These are phyloP conservation scores for Scrobipalpa costella DNA, from an alignment of 2,888 invertebrate genomes.

Conservation along the genomic window DNA sequence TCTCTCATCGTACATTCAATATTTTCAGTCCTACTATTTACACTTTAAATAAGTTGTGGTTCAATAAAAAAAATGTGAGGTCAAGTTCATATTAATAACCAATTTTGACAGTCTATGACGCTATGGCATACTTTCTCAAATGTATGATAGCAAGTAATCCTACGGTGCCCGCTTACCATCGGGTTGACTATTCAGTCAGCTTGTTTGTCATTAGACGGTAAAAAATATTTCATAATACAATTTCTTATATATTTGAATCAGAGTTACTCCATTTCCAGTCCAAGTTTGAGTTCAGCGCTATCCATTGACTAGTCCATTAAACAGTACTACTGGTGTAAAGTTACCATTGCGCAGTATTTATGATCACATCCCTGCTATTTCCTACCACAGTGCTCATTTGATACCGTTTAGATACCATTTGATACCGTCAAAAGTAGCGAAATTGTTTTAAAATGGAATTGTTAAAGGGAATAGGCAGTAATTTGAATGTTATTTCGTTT, in stretches of 20 bases:
- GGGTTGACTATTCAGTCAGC: too few relatives aligned
- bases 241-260: not conserved
- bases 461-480: not conserved
- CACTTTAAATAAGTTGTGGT: too few relatives aligned
- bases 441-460: constrained; percentile 19
- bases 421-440: constrained; percentile 10
- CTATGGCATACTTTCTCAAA: too few relatives aligned
- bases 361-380: constrained; percentile 40
- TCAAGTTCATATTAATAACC: too few relatives aligned
- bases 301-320: constrained; percentile 68
- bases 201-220: too few relatives aligned
- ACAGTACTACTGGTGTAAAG: constrained; percentile 55
- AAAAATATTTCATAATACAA: too few relatives aligned
- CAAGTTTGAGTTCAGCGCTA: constrained; percentile 51
- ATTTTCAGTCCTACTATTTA: too few relatives aligned
- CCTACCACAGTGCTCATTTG: constrained; percentile 31
- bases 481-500: constrained; percentile 7
- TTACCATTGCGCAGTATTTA: constrained; percentile 42
- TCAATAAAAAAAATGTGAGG: too few relatives aligned
- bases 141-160: too few relatives aligned
- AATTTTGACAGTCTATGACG: too few relatives aligned
- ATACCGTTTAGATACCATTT: constrained; percentile 22
- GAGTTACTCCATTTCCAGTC: constrained; percentile 20
- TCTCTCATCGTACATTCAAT: too few relatives aligned
- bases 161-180: too few relatives aligned